phyloP scores from a whole-genome alignment of 2,113 vertebrate species.

The Cryptotis parvus region DNA sequence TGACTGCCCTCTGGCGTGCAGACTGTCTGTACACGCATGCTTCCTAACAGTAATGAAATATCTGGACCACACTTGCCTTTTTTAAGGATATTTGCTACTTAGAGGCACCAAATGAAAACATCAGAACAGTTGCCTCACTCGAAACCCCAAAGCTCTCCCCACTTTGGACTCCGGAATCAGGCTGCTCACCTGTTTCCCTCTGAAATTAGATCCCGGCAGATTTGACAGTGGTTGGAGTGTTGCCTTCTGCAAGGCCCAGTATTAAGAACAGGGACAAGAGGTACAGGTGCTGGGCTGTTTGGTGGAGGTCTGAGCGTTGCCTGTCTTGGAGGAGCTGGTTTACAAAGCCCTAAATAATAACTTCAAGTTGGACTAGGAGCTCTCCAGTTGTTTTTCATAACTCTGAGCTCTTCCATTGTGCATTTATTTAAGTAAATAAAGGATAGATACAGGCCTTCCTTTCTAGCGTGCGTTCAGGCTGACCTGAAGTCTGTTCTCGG shows the following conservation, averaged over 20 bases:
- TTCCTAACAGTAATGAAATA: neutral
- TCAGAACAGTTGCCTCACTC: neutral
- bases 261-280: neutral
- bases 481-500: neutral
- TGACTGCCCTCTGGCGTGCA: too few species aligned
- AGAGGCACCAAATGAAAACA: neutral
- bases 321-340: too few species aligned
- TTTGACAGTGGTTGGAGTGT: neutral
- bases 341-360: neutral
- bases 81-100: neutral
- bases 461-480: neutral
- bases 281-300: too few species aligned
- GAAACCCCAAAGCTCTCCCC: neutral
- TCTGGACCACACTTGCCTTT: neutral
- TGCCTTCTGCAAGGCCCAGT: fast-evolving
- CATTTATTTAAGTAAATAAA: neutral
- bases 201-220: neutral
- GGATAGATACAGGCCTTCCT: neutral
- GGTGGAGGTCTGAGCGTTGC: too few species aligned
- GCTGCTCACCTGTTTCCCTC: neutral
- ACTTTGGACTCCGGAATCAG: neutral
- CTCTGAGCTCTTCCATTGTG: neutral
- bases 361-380: too few species aligned
- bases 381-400: neutral
- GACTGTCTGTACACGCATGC: neutral